Conservation (phyloP, 2,888 invertebrate species). For the Macrophya alboannulata region DNA sequence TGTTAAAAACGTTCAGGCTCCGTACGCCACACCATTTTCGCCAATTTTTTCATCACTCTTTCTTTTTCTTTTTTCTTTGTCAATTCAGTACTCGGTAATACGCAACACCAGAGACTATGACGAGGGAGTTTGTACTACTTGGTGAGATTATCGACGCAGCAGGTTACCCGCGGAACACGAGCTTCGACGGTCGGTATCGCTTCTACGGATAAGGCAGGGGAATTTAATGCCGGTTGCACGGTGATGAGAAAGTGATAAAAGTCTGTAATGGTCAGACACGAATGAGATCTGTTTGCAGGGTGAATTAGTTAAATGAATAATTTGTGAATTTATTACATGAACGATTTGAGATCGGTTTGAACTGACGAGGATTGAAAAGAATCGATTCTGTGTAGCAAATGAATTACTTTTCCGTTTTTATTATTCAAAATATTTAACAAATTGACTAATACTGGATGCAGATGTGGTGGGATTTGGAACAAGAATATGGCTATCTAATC, state of each 20-base stretch:
- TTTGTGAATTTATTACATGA: neutral
- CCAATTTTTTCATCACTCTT: conserved; percentile 59
- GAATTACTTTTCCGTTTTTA: neutral
- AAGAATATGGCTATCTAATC: too few relatives aligned
- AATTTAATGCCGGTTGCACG: neutral
- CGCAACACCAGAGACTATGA: neutral
- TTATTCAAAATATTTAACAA: neutral
- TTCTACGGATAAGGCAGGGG: neutral
- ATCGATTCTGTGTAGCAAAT: neutral
- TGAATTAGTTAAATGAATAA: neutral
- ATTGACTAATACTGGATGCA: neutral
- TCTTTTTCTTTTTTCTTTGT: conserved; percentile 49
- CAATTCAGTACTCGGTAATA: neutral
- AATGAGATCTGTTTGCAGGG: neutral
- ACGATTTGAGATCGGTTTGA: neutral
- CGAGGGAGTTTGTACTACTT: neutral
- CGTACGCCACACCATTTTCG: conserved; percentile 72
- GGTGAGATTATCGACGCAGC: neutral
- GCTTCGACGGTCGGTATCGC: neutral
- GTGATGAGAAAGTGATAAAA: neutral
- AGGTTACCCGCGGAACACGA: neutral
- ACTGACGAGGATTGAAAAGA: neutral
- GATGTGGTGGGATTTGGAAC: neutral
- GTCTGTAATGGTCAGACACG: neutral
- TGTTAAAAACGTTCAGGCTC: conserved; percentile 69